Percentiles rank a stretch among this genome's conserved stretches.
Conservation (phyloP, 2,797 vertebrate species). For the Microtus obscurus region DNA sequence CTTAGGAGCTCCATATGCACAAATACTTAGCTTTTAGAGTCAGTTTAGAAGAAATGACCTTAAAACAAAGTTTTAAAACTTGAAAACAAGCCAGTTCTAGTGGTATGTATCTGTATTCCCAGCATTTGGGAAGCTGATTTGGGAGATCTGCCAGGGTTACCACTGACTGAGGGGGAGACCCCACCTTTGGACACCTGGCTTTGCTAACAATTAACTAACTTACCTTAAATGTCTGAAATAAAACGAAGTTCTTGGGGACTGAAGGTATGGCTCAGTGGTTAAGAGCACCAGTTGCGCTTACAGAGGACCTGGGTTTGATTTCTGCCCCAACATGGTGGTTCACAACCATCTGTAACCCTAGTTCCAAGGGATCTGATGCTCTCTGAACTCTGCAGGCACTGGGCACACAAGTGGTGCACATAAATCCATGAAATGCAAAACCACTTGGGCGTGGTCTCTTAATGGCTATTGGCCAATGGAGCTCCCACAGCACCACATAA, state of each 20-base stretch:
- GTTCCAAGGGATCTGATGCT: background rate
- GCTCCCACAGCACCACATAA: background rate
- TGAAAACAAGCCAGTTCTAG: background rate
- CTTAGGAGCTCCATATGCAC: background rate
- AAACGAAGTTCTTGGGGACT: background rate
- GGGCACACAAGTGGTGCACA: background rate
- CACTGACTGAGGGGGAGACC: background rate
- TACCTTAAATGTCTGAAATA: slow-evolving; percentile 40
- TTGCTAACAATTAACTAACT: background rate
- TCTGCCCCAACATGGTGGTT: background rate
- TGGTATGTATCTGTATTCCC: background rate
- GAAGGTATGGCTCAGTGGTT: no score
- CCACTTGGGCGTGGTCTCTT: background rate
- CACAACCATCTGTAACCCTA: background rate
- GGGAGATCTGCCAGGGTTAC: background rate
- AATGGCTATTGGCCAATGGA: no score
- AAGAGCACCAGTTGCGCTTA: background rate
- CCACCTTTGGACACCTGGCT: background rate
- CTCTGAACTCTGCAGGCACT: background rate
- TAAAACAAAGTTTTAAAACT: background rate
- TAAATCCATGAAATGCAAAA: background rate
- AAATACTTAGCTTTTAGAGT: background rate
- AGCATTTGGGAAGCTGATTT: background rate
- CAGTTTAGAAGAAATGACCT: background rate
- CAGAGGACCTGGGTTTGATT: background rate